These are phyloP conservation scores for Drosophila acutilabella DNA, from an alignment of 2,888 invertebrate species.

Conservation along the genomic window DNA sequence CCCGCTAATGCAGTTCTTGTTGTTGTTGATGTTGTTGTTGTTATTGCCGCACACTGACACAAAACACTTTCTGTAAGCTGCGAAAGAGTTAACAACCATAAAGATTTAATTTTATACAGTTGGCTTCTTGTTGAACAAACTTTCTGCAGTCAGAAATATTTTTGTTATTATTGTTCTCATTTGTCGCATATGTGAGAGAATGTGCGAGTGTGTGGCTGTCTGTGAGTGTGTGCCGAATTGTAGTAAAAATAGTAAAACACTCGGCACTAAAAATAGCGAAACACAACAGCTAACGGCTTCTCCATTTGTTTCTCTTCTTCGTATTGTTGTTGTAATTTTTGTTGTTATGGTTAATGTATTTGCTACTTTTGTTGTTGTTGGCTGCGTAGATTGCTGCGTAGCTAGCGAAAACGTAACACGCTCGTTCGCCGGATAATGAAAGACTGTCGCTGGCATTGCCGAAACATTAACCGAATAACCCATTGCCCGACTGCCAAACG, in stretches of 20 bases:
- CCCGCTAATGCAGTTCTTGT: conserved; percentile 16
- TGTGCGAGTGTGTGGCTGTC: conserved; percentile 9
- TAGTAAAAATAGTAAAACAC: conserved; percentile 71
- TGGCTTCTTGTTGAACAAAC: conserved; percentile 1
- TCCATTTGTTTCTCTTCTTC: conserved; percentile 36
- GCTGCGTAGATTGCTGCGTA: conserved; percentile 48
- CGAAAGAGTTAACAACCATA: conserved; percentile 34
- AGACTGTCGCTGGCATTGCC: conserved; percentile 57
- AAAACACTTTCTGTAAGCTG: conserved; percentile 25
- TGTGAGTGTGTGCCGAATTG: conserved; percentile 28
- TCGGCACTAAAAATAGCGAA: conserved; percentile 69
- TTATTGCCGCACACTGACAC: conserved; percentile 10
- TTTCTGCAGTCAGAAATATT: conserved; percentile 3
- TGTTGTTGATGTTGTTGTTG: conserved; percentile 4
- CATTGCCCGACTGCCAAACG: conserved; percentile 50
- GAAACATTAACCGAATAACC: conserved; percentile 57
- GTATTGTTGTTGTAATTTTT: conserved; percentile 32
- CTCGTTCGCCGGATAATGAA: conserved; percentile 71
- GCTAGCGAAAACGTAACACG: conserved; percentile 64
- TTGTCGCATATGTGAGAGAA: conserved; percentile 14
- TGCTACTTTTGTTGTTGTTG: conserved; percentile 29
- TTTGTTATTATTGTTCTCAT: conserved; percentile 9
- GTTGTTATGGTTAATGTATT: conserved; percentile 27
- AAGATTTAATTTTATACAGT: conserved; percentile 11
- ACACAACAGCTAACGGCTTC: conserved; percentile 53